Evolutionary conservation across 2,113 vertebrate species (phyloP), one percentile per base, ranked within the genome.

Genomic region (Origma solitaria): DNA sequence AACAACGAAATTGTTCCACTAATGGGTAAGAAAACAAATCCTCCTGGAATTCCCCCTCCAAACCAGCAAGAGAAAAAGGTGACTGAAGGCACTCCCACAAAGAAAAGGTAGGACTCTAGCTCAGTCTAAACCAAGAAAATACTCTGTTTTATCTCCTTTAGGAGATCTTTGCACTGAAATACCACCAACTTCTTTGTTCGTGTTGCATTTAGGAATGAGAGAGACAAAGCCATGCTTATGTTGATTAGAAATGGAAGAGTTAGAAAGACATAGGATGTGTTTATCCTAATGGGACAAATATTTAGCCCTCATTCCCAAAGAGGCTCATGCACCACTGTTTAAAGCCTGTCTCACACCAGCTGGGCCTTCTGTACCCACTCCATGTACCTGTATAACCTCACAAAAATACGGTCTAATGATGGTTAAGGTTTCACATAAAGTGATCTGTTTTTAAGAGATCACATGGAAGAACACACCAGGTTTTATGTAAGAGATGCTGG

Each of bases 21-120:
- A 62, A 96, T 97, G 96, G 96, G 91, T 83, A 97, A 96, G 94
- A 97, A 97, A 79, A 40, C 88, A 70, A 97, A 95, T 60, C 80
- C 94, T 0, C 82, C 92, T 61, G 97, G 88, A 68, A 79, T 86
- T 68, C 95, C 97, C 18, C 76, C 96, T 60, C 81, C 83, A 51
- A 93, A 92, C 73, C 95, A 96, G n/a, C 95, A 91, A 75, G 96
- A 97, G 84, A 97, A 95, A 47, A 97, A 96, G 51, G 51, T 27
- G 3, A 27, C 71, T 81, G 97, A 97, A 64, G 81, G 94, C 69
- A 97, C 94, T 40, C 89, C 92, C 47, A 95, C 92, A 27, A 97
- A 97, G 95, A 98, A 97, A 94, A 97, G 97, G 97, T 98, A 96
- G 57, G 90, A 50, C 11, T 69, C 9, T 5, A 79, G 23, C 62